A percentile compares a stretch with the other conserved stretches of the same genome.
These are phyloP conservation scores for Polypterus bichir DNA, from an alignment of 2,113 vertebrate genomes.

Conservation along the genomic window DNA sequence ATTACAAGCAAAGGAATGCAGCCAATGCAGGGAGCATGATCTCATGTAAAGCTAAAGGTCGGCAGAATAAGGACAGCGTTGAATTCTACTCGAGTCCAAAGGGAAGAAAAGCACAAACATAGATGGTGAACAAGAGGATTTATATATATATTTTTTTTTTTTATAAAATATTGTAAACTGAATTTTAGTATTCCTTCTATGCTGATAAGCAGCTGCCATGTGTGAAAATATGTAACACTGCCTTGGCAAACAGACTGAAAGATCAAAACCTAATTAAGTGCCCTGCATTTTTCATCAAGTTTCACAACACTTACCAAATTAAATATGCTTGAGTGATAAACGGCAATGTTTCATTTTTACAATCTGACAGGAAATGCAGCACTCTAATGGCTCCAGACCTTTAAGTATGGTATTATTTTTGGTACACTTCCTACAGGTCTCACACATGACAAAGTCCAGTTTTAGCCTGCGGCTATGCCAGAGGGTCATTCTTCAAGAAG, in stretches of 20 bases:
- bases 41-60: slow-evolving; percentile 17
- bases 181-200: background rate
- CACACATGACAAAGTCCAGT: background rate
- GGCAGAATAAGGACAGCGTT: slow-evolving; percentile 22
- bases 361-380: background rate
- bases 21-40: slow-evolving; percentile 31
- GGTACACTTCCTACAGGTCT: background rate
- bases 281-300: background rate
- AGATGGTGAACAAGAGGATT: slow-evolving; percentile 26
- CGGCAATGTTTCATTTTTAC: background rate
- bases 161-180: background rate
- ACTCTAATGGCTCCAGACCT: background rate
- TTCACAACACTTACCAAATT: background rate
- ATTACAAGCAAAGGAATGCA: slow-evolving; percentile 62
- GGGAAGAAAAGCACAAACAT: slow-evolving; percentile 19
- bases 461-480: slow-evolving; percentile 17
- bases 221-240: slow-evolving; percentile 14
- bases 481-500: slow-evolving; percentile 17
- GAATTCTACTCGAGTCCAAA: slow-evolving; percentile 25
- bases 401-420: background rate
- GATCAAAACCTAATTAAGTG: background rate
- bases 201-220: slow-evolving; percentile 17
- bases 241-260: background rate
- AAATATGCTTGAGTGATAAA: background rate
- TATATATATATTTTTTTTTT: slow-evolving; percentile 4